Evolutionary conservation across 1,140 invertebrate species (phyloP), one percentile per base, ranked within the genome.

Genomic region (Hesperophylax magnus): DNA sequence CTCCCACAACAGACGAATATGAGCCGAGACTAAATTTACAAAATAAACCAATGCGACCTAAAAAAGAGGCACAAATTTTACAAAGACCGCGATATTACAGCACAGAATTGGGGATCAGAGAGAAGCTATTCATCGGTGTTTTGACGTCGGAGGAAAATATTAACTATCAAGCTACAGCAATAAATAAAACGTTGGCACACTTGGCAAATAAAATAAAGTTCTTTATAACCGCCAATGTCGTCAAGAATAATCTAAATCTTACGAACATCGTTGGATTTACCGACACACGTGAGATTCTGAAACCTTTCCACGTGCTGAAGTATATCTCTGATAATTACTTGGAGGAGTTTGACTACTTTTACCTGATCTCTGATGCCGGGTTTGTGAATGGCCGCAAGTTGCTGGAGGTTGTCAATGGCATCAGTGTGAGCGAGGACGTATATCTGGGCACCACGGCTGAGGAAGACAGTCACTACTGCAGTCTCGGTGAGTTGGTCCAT

Each of bases 331-430:
- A 98, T 80, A 96, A 97, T 86, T 97, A 96, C 88, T 87, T 96
- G 11, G 94, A 97, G 75, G 94, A 95, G 80, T 98, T 94, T 89
- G 96, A 98, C 88, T 98, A 95, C 87, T 98, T 97, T 88, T 95
- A 97, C 86, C 90, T 99, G 31, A 92, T 95, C 3, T 94, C 94
- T 31, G 97, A 98, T 88, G 92, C 91, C 14, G 94, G 93, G 8
- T 98, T 95, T 86, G 89, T 98, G 18, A 94, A 97, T 87, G 94
- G 93, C 0, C 91, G 93, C 76, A 92, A 91, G 84, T 86, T 98
- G 17, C 89, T 91, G 75, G 88, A 94, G 20, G 87, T 96, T 60
- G 92, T 96, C 5, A 92, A 92, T 77, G 92, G 93, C 85, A 93
- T 98, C 80, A 97, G 96, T 86, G 93, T 97, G 54, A 95, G 93